These are phyloP conservation scores for Poecilia velifera DNA, from an alignment of 2,797 vertebrate species.

Conservation along the genomic window DNA sequence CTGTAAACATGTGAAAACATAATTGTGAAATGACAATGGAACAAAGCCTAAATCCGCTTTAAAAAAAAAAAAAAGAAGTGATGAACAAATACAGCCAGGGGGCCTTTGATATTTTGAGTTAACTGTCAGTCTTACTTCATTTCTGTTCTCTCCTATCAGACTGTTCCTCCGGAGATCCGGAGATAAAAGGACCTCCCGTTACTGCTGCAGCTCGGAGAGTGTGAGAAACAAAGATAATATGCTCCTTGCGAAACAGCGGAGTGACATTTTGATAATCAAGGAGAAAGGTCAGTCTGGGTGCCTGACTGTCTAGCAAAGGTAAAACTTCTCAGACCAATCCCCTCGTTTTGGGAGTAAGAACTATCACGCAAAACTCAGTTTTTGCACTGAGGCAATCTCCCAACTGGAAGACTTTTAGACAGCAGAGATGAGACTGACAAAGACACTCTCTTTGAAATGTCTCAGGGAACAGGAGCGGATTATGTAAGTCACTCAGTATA, in stretches of 20 bases:
- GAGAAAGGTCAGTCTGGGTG: constrained; percentile 55
- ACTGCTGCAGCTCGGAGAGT: constrained; percentile 19
- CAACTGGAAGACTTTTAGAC: constrained; percentile 47
- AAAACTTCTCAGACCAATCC: constrained; percentile 16
- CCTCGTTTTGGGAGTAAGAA: not conserved
- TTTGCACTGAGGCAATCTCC: constrained; percentile 22
- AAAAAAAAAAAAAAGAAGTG: constrained; percentile 18
- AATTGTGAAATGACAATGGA: constrained; percentile 14
- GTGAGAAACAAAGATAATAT: constrained; percentile 39
- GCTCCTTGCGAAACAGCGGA: constrained; percentile 37
- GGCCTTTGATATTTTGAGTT: constrained; percentile 45
- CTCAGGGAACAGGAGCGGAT: constrained; percentile 66
- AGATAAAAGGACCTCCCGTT: constrained; percentile 39
- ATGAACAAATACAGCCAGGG: constrained; percentile 15
- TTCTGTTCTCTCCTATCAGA: constrained; percentile 28
- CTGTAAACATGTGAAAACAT: not conserved
- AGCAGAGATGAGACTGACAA: constrained; percentile 52
- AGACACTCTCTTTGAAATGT: constrained; percentile 64
- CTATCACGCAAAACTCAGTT: constrained; percentile 17
- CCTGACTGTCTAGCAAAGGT: constrained; percentile 12
- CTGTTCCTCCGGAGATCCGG: constrained; percentile 21
- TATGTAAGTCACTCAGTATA: constrained; percentile 75
- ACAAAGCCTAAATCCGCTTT: constrained; percentile 10
- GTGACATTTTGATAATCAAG: constrained; percentile 60
- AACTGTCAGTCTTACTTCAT: constrained; percentile 25